Conservation (phyloP, 2,888 invertebrate genomes). For the Patella pellucida region DNA sequence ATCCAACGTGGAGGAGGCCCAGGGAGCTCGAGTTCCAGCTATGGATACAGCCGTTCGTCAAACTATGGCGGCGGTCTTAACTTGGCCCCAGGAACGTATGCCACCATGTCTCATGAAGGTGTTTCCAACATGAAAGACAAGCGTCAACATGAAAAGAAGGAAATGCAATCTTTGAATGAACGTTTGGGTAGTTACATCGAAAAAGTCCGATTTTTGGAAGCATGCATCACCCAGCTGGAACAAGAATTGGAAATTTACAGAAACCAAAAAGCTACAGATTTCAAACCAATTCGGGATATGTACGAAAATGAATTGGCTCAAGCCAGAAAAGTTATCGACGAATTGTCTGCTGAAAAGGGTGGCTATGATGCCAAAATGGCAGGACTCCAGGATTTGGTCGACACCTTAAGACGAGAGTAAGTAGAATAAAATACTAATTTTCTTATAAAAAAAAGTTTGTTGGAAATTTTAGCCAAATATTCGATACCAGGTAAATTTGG, state of each 20-base stretch:
- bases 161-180: slow-evolving; percentile 73
- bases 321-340: slow-evolving; percentile 71
- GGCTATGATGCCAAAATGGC: slow-evolving; percentile 71
- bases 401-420: slow-evolving; percentile 53
- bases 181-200: slow-evolving; percentile 73
- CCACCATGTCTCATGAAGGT: slow-evolving; percentile 54
- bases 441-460: too few species aligned
- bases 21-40: background rate
- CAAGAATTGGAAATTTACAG: slow-evolving; percentile 62
- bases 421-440: slow-evolving; percentile 20
- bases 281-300: slow-evolving; percentile 66
- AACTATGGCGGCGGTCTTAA: background rate
- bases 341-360: slow-evolving; percentile 71
- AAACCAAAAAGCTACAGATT: slow-evolving; percentile 57
- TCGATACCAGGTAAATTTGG: too few species aligned
- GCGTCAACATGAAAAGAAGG: slow-evolving; percentile 73
- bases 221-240: slow-evolving; percentile 64
- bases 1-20: background rate
- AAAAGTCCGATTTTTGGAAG: slow-evolving; percentile 70
- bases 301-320: slow-evolving; percentile 72
- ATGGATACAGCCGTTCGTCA: background rate
- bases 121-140: slow-evolving; percentile 70
- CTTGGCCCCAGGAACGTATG: slow-evolving; percentile 41
- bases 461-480: too few species aligned
- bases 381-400: slow-evolving; percentile 71